phyloP scores from a whole-genome alignment of 2,113 vertebrate species.

The Scortum barcoo region DNA sequence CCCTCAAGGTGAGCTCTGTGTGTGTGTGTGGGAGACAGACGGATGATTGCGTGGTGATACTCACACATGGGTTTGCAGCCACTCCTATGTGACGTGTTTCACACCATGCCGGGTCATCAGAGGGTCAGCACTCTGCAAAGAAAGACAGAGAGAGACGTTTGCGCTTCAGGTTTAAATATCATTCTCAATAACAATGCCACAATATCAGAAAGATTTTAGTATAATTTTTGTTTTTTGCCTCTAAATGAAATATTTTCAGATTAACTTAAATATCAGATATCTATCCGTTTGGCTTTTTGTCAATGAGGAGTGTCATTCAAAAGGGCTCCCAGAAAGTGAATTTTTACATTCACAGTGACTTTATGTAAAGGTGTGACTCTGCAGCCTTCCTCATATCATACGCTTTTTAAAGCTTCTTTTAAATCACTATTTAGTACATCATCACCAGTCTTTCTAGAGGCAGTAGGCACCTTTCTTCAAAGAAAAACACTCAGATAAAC shows the following conservation, averaged over 20 bases:
- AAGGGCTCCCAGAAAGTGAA: background rate
- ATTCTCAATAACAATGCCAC: background rate
- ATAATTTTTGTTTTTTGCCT: background rate
- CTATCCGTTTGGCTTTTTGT: background rate
- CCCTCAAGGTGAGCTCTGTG: slow-evolving; percentile 44
- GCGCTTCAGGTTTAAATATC: background rate
- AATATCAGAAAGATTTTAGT: background rate
- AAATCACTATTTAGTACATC: background rate
- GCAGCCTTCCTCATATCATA: no score
- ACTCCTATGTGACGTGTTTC: slow-evolving; percentile 43
- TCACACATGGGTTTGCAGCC: slow-evolving; percentile 23
- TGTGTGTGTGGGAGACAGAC: slow-evolving; percentile 23
- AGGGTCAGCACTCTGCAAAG: slow-evolving; percentile 52
- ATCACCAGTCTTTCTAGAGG: background rate
- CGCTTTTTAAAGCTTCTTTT: background rate
- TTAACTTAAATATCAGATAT: background rate
- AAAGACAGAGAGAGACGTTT: slow-evolving; percentile 11
- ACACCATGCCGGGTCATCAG: slow-evolving; percentile 48
- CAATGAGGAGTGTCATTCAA: background rate
- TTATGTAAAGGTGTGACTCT: background rate
- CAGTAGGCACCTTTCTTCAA: background rate
- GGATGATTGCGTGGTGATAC: background rate
- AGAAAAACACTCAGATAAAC: background rate
- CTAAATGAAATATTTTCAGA: background rate
- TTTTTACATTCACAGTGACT: background rate